Base-by-base conservation (phyloP, 2,888 invertebrate species). In the Chaetogeoica ovagalla region DNA sequence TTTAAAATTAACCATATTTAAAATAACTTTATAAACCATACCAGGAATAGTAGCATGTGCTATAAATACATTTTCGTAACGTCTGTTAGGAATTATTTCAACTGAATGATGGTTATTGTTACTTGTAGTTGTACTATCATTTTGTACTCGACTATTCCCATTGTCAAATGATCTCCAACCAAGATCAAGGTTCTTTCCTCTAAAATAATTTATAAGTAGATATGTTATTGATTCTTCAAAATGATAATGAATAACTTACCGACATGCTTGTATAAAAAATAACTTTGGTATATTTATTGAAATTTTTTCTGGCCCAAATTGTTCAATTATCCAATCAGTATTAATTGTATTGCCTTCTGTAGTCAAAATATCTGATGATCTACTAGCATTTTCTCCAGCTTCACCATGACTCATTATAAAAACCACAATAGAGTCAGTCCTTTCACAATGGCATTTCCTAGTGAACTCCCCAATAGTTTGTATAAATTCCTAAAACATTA, bases 251-350 rank as follows among this genome's bases (percentile, higher is more conserved):
- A 11, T 48, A 37, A 37, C 39, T 85, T 84, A 88, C 90, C 91
- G 89, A 86, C 92, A 93, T 83, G 90, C 90, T 85, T 93, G 93
- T 85, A 92, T 92, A 82, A 93, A 88, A 84, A 93, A 91, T 79
- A 93, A 90, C 87, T 93, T 93, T 37, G 93, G 92, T 84, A 91
- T 90, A 75, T 88, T 87, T 15, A 85, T 84, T 82, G 92, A 87
- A 76, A 85, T 85, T 0, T 86, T 87, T 21, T 84, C 84, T 84
- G 90, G 89, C 84, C 88, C 89, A 86, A 93, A 92, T 84, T 88
- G 87, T 57, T 89, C 87, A 52, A 91, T 86, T 83, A 93, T 88
- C 69, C 88, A 86, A 30, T 87, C 86, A 52, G 89, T 88, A 82
- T 88, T 85, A 75, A 90, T 85, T 30, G 87, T 85, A 9, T 86